Percentiles rank a stretch among this genome's conserved stretches.
Evolutionary conservation across 2,113 vertebrate genomes (phyloP).

Genomic region (Podocnemis expansa): DNA sequence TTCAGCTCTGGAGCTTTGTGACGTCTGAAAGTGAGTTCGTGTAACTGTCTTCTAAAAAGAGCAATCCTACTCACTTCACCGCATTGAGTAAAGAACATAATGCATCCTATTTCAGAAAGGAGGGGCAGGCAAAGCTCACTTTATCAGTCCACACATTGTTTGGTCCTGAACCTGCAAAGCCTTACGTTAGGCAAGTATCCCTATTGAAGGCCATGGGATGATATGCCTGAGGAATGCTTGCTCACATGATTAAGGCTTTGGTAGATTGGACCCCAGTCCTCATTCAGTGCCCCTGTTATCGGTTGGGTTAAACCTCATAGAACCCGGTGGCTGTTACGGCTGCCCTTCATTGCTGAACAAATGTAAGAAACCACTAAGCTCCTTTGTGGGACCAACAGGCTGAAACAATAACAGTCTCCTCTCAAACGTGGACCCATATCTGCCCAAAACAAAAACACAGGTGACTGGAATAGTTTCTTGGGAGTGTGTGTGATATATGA

Average conservation of each 20-base stretch:
- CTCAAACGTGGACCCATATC: too few relatives aligned
- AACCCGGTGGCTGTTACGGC: background rate
- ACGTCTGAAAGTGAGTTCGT: background rate
- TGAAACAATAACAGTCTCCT: background rate
- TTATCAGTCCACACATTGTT: background rate
- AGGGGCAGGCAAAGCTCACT: background rate
- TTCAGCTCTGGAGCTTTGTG: background rate
- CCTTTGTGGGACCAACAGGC: background rate
- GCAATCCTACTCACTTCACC: background rate
- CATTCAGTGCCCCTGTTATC: background rate
- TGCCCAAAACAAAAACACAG: too few relatives aligned
- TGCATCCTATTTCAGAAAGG: background rate
- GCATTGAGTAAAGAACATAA: background rate
- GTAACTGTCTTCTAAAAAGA: fast-evolving
- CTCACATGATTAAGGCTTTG: background rate
- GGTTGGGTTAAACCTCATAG: background rate
- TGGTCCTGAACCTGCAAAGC: background rate
- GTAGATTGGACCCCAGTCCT: background rate
- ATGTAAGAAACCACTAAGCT: background rate
- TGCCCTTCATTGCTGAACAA: background rate
- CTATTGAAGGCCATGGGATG: background rate
- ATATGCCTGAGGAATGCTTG: background rate
- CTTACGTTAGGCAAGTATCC: background rate
- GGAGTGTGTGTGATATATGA: too few relatives aligned
- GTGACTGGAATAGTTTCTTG: too few relatives aligned